These are phyloP conservation scores for Eudemis profundana DNA, from an alignment of 2,888 invertebrate species.

Conservation along the genomic window DNA sequence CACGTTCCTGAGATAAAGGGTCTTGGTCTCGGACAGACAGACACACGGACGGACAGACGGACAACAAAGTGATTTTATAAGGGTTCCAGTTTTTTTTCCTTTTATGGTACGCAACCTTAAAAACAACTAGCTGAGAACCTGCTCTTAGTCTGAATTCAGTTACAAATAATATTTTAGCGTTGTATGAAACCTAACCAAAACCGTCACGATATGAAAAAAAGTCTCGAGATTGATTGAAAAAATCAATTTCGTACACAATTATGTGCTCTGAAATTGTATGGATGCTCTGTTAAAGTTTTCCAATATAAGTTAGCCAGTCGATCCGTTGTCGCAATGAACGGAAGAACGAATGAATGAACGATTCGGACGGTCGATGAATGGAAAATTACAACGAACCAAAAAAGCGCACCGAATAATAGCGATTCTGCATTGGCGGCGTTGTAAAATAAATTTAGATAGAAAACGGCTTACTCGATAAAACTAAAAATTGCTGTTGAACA, in stretches of 20 bases:
- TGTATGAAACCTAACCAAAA: background rate
- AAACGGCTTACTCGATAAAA: background rate
- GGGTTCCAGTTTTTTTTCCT: no score
- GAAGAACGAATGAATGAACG: slow-evolving; percentile 36
- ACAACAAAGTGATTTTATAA: no score
- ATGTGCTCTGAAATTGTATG: slow-evolving; percentile 43
- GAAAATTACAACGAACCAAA: slow-evolving; percentile 27
- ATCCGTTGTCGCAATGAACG: slow-evolving; percentile 33
- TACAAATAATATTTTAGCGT: no score
- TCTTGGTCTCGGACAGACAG: no score
- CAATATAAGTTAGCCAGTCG: slow-evolving; percentile 47
- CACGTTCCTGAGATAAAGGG: no score
- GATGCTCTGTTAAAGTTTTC: slow-evolving; percentile 45
- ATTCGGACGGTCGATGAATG: slow-evolving; percentile 20
- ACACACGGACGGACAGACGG: no score
- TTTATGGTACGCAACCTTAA: no score
- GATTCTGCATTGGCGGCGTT: slow-evolving; percentile 9
- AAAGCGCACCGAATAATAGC: slow-evolving; percentile 15
- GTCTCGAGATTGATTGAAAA: slow-evolving; percentile 7
- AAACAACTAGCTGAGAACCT: no score
- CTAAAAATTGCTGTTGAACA: background rate
- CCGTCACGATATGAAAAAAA: slow-evolving; percentile 1
- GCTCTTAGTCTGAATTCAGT: no score
- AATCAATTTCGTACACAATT: slow-evolving; percentile 41
- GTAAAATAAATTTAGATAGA: slow-evolving; percentile 5